Conservation (phyloP, 2,797 vertebrate species). For the Prionace glauca region DNA sequence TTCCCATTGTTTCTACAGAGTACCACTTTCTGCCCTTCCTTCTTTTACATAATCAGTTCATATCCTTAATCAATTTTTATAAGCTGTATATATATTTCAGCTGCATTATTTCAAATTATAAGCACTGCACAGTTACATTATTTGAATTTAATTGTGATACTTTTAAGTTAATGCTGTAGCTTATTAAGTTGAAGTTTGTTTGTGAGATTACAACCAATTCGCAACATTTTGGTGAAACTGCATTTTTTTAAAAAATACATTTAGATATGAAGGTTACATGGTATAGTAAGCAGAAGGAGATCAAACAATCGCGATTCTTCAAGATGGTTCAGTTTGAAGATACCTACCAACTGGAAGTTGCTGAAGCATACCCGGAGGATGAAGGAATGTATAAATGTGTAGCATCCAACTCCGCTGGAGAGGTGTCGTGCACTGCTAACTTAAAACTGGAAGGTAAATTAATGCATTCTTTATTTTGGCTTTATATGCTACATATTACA, state of each 20-base stretch:
- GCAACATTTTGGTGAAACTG: background rate
- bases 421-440: slow-evolving; percentile 78
- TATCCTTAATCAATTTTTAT: background rate
- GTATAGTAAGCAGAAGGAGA: slow-evolving; percentile 86
- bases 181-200: background rate
- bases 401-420: slow-evolving; percentile 77
- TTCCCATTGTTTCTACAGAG: background rate
- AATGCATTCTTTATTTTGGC: background rate
- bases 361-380: slow-evolving; percentile 84
- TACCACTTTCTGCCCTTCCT: background rate
- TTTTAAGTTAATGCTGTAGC: background rate
- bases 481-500: slow-evolving; percentile 23
- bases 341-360: slow-evolving; percentile 86
- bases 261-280: slow-evolving; percentile 85
- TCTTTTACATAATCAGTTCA: background rate
- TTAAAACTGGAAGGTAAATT: slow-evolving; percentile 76
- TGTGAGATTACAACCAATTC: background rate
- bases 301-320: slow-evolving; percentile 89
- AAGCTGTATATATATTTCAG: background rate
- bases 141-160: background rate
- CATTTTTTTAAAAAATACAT: background rate
- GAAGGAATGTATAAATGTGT: slow-evolving; percentile 82
- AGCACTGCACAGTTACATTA: background rate
- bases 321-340: slow-evolving; percentile 95
- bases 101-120: background rate